Percentiles rank a stretch among this genome's conserved stretches.
Conservation (phyloP, 2,888 invertebrate species). For the Desoria tigrina region DNA sequence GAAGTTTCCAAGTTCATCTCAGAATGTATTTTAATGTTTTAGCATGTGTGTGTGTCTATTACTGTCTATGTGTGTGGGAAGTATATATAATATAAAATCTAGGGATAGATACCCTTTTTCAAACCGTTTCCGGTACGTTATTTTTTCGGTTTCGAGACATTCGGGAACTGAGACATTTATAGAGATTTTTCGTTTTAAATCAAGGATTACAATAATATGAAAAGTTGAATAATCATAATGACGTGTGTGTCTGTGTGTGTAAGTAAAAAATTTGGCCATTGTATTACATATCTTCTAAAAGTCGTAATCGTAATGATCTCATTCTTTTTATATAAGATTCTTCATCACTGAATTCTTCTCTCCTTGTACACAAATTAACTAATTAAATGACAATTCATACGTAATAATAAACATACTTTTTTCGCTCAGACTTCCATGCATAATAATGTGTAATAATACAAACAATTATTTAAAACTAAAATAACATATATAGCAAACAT, state of each 20-base stretch:
- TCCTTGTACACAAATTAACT: constrained; percentile 1
- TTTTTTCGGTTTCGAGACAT: not conserved
- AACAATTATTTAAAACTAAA: not conserved
- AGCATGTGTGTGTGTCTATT: too few species aligned
- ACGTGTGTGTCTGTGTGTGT: constrained; percentile 17
- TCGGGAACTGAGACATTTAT: not conserved
- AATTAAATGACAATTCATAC: not conserved
- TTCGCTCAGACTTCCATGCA: not conserved
- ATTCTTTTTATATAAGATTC: constrained; percentile 1
- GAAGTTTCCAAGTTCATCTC: too few species aligned
- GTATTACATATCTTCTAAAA: constrained; percentile 14
- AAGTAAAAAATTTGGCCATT: constrained; percentile 37
- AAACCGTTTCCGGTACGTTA: not conserved
- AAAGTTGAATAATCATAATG: too few species aligned
- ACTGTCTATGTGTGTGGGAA: too few species aligned
- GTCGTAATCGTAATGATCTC: not conserved
- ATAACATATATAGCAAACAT: not conserved
- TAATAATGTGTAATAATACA: not conserved
- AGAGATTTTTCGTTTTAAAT: constrained; percentile 2
- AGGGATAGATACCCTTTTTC: too few species aligned
- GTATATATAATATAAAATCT: too few species aligned
- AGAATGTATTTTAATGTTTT: too few species aligned
- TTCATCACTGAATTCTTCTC: constrained; percentile 1
- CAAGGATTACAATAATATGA: constrained; percentile 1
- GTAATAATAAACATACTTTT: not conserved